Conservation (phyloP, 2,797 vertebrate species). For the Stomatorhinus walkeri region DNA sequence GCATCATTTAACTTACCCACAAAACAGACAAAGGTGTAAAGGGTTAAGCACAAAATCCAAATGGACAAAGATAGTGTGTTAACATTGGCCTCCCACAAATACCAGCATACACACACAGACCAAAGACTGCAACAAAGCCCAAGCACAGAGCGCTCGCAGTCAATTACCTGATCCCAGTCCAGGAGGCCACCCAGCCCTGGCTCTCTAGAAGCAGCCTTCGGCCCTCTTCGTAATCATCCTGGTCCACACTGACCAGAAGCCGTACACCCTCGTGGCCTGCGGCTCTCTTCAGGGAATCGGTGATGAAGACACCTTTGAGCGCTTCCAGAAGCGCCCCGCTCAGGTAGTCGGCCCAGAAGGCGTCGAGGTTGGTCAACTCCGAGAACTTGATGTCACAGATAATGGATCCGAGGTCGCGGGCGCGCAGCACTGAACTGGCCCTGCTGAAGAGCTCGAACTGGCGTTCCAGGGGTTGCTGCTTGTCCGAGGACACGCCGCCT, state of each 20-base stretch:
- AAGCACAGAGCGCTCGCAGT: not conserved
- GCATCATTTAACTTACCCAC: not conserved
- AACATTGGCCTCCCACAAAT: not conserved
- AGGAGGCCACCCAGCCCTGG: slow-evolving; percentile 7
- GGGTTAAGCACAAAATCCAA: not conserved
- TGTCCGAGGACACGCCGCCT: slow-evolving; percentile 72
- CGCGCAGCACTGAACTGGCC: slow-evolving; percentile 71
- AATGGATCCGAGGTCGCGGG: slow-evolving; percentile 80
- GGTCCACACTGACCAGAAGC: slow-evolving; percentile 84
- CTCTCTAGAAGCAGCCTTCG: slow-evolving; percentile 57
- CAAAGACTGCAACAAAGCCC: not conserved
- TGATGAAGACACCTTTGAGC: slow-evolving; percentile 85
- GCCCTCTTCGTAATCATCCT: slow-evolving; percentile 85
- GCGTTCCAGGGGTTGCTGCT: slow-evolving; percentile 75
- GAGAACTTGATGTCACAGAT: slow-evolving; percentile 91
- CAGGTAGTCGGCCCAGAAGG: slow-evolving; percentile 88
- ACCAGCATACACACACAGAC: not conserved
- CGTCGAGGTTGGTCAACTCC: slow-evolving; percentile 80
- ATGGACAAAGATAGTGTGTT: not conserved
- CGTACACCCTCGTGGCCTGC: slow-evolving; percentile 77
- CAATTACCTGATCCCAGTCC: slow-evolving; percentile 30
- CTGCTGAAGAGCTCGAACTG: slow-evolving; percentile 83
- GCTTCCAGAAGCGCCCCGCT: slow-evolving; percentile 82
- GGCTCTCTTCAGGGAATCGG: slow-evolving; percentile 75
- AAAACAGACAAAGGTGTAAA: not conserved